A percentile compares a stretch with the other conserved stretches of the same genome.
These are phyloP conservation scores for Liodrosophila aerea DNA, from an alignment of 2,888 invertebrate genomes.

Conservation along the genomic window DNA sequence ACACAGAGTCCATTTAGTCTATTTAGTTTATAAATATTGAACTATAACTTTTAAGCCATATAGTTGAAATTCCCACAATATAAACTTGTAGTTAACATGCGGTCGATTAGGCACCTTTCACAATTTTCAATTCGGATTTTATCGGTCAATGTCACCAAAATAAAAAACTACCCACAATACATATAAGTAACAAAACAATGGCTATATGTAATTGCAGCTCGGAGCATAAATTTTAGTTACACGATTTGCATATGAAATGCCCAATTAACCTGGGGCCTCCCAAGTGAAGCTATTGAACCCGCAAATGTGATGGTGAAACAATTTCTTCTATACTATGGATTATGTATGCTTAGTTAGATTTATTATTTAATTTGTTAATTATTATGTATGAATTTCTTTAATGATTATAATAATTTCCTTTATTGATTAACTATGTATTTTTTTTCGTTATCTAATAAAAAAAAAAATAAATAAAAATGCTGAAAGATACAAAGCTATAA, in stretches of 20 bases:
- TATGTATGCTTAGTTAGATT: no score
- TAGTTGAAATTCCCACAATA: conserved; percentile 1
- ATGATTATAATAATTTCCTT: no score
- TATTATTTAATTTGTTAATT: background rate
- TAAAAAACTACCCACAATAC: conserved; percentile 23
- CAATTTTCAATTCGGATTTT: conserved; percentile 29
- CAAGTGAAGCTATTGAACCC: conserved; percentile 51
- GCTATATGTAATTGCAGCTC: conserved; percentile 5
- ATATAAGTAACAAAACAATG: conserved; percentile 8
- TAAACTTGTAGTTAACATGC: conserved; percentile 8
- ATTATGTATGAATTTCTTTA: background rate
- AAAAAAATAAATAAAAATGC: background rate
- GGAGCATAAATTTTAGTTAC: conserved; percentile 17
- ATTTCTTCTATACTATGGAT: background rate
- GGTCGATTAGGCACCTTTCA: conserved; percentile 11
- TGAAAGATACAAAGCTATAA: background rate
- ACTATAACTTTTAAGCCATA: background rate
- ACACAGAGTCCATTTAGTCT: no score
- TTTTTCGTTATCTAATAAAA: no score
- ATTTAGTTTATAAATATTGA: no score
- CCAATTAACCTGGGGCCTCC: conserved; percentile 27
- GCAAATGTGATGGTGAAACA: background rate
- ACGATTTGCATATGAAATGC: conserved; percentile 50
- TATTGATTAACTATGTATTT: background rate
- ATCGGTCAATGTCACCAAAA: conserved; percentile 60